phyloP scores from a whole-genome alignment of 2,797 vertebrate species.

The Gallirallus australis region DNA sequence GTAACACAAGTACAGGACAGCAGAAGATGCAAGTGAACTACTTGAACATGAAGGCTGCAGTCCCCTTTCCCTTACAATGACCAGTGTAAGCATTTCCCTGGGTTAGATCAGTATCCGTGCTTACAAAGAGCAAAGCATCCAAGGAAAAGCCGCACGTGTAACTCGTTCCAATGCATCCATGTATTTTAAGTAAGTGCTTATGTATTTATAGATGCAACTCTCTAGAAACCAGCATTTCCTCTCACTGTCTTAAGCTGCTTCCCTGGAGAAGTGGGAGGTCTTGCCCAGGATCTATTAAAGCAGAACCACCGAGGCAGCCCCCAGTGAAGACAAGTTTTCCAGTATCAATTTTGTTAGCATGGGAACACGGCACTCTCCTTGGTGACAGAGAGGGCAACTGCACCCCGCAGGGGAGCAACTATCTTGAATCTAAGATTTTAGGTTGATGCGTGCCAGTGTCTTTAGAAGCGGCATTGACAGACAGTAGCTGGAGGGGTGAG shows the following conservation, averaged over 20 bases:
- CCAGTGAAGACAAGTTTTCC: not conserved
- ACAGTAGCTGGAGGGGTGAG: constrained; percentile 68
- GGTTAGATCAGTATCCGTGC: not conserved
- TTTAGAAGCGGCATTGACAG: constrained; percentile 55
- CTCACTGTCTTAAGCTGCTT: not conserved
- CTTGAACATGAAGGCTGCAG: not conserved
- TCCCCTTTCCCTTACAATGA: not conserved
- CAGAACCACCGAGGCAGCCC: not conserved
- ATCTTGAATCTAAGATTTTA: constrained; percentile 47
- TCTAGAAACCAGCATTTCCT: constrained; percentile 8
- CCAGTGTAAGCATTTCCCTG: not conserved
- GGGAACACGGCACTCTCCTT: constrained; percentile 51
- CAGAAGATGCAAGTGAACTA: not conserved
- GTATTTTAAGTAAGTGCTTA: not conserved
- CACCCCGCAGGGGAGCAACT: constrained; percentile 59
- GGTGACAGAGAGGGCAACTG: constrained; percentile 53
- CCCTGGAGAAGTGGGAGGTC: not conserved
- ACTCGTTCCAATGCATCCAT: not conserved
- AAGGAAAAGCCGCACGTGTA: not conserved
- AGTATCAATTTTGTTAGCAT: not conserved
- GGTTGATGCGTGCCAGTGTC: constrained; percentile 57
- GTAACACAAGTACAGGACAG: not conserved
- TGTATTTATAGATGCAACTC: not conserved
- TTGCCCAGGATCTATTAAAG: not conserved
- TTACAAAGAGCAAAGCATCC: not conserved